Evolutionary conservation across 2,797 vertebrate species (phyloP), one percentile per base, ranked within the genome.

Genomic region (Coregonus suidteri): DNA sequence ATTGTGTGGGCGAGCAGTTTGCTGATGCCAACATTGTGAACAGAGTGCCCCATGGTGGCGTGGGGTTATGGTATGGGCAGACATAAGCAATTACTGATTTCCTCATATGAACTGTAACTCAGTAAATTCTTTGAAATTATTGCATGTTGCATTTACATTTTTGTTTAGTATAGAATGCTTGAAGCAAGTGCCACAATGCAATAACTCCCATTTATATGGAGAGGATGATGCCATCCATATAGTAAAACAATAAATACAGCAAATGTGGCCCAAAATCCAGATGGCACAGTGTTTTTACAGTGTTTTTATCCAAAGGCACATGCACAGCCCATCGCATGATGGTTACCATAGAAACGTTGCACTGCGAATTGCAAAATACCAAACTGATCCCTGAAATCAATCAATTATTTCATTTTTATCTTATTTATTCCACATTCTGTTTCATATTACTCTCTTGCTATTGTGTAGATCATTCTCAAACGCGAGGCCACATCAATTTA

Each of bases 371-470:
- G 41, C 41, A 47, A 47, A 47, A 47, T 47, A 47, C 41, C 41
- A 47, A 47, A 47, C 41, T 47, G 41, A 64, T 64, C n/a, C 59
- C 59, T 30, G n/a, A 64, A 64, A 64, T 64, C 59, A 64, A 64
- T 64, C 25, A 25, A 64, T 64, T 1, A 64, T 64, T 64, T 64
- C n/a, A 64, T 64, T 64, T 13, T 64, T 64, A 30, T 25, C 59
- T 20, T 11, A 64, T 64, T 64, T 64, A 64, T 64, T 25, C 59
- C 20, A 25, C 59, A 25, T 25, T 25, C 20, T 25, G 59, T 25
- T 25, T 30, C 7, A 25, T 64, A 30, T 64, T 64, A 64, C 5
- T 64, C 59, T 25, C 25, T 25, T 64, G n/a, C 59, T 64, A 64
- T 64, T 20, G 59, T 30, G 20, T 64, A 64, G 20, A 25, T 64